Evolutionary conservation across 2,888 invertebrate species (phyloP), one percentile per base, ranked within the genome.

Genomic region (Acanthococcus lagerstroemiae): DNA sequence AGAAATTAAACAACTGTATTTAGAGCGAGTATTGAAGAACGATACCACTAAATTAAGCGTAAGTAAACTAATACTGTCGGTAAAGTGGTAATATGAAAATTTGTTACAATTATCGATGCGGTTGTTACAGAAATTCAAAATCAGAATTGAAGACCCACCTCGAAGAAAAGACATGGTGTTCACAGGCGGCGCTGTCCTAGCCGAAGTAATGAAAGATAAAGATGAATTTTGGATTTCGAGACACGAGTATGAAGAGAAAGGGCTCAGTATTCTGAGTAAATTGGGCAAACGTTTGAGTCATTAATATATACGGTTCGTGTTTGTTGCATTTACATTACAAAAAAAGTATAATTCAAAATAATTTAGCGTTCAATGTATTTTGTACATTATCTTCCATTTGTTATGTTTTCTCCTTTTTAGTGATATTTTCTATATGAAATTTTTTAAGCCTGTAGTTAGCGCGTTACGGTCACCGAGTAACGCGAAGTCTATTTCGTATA

Each of bases 101-200:
- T 5, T 68, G n/a, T 37, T 37, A 19, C n/a, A 37, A 3, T 37
- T 2, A 37, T n/a, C 1, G 3, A 37, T 37, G 12, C 2, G 52
- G 21, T 37, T 17, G 66, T 75, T 75, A 1, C 77, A 95, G 90
- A 97, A 96, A 85, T 97, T 99, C 80, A 97, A 97, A 82, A 96
- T 99, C 72, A 86, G 95, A 72, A 97, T 99, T 72, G 97, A 99
- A 76, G 97, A 97, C 77, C 96, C 97, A 0, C 97, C 97, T 0
- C 83, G 95, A 68, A 86, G 99, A 73, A 99, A 99, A 80, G 96
- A 99, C 79, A 96, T 99, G 95, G 99, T 99, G 63, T 99, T 99
- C 79, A 91, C 97, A 72, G 99, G 99, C 7, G 99, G 99, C 63
- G 96, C 99, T 26, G 97, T 99, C 1, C 79, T 99, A 69, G 97